These are phyloP conservation scores for Metacarcinus magister DNA, from an alignment of 2,888 invertebrate species.

Conservation along the genomic window DNA sequence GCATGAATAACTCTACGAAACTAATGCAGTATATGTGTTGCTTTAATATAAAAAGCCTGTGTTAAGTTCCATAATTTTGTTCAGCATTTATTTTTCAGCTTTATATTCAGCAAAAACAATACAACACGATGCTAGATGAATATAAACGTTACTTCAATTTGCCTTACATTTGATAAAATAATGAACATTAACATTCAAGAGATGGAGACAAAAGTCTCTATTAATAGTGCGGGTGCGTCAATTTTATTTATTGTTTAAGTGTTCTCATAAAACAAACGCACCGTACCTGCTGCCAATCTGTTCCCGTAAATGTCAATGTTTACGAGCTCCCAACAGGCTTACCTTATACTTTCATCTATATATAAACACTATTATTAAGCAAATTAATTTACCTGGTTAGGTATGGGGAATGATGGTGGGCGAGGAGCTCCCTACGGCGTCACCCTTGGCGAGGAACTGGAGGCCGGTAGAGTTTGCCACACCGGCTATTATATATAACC, in stretches of 20 bases:
- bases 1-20: not conserved
- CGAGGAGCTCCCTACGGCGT: constrained; percentile 70
- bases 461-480: constrained; percentile 54
- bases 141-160: not conserved
- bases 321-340: not conserved
- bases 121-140: not conserved
- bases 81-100: not conserved
- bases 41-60: not conserved
- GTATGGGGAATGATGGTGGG: not conserved
- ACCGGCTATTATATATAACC: constrained; percentile 66
- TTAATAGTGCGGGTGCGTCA: not conserved
- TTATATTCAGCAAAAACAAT: not conserved
- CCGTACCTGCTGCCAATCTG: not conserved
- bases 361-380: not conserved
- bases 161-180: not conserved
- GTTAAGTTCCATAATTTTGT: not conserved
- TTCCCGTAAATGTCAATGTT: not conserved
- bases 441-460: constrained; percentile 69
- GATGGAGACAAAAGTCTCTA: not conserved
- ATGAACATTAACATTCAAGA: constrained; percentile 1
- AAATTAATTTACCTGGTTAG: constrained; percentile 27
- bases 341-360: not conserved
- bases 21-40: not conserved
- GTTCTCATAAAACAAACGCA: not conserved
- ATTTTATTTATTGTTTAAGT: not conserved